phyloP scores from a whole-genome alignment of 1,140 invertebrate genomes.

The Cataglyphis hispanica region DNA sequence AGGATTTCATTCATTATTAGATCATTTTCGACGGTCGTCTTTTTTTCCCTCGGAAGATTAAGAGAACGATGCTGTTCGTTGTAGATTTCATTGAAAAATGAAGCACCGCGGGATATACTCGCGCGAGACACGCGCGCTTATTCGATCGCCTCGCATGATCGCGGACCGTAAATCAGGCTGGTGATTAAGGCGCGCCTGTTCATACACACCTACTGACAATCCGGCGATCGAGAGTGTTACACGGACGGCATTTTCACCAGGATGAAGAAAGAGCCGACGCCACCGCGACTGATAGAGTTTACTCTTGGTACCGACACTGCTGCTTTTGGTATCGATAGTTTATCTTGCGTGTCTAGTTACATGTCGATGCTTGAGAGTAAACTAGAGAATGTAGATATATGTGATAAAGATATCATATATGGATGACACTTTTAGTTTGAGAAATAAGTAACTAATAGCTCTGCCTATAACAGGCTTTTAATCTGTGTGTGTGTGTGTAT shows the following conservation, averaged over 20 bases:
- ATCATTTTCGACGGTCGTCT: neutral
- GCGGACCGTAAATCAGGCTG: constrained; percentile 63
- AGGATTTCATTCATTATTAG: constrained; percentile 30
- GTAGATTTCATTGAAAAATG: constrained; percentile 70
- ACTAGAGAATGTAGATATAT: neutral
- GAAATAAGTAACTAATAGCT: neutral
- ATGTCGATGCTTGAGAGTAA: constrained; percentile 21
- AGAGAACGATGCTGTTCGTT: constrained; percentile 34
- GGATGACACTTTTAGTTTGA: neutral
- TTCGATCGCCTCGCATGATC: constrained; percentile 67
- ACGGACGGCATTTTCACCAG: constrained; percentile 47
- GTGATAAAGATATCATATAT: neutral
- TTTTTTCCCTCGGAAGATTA: constrained; percentile 32
- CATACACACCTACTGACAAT: constrained; percentile 72
- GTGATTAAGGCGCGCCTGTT: constrained; percentile 72
- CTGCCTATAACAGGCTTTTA: neutral
- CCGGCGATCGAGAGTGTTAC: constrained; percentile 50
- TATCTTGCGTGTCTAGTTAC: constrained; percentile 22
- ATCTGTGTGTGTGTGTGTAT: neutral
- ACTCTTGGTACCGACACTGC: constrained; percentile 29
- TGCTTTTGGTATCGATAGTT: constrained; percentile 27
- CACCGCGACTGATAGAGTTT: constrained; percentile 15
- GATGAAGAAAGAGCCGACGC: constrained; percentile 27
- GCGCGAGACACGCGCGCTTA: constrained; percentile 52
- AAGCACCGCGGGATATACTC: constrained; percentile 50